phyloP scores from a whole-genome alignment of 2,888 invertebrate species.

The Thecocarcelia acutangulata region DNA sequence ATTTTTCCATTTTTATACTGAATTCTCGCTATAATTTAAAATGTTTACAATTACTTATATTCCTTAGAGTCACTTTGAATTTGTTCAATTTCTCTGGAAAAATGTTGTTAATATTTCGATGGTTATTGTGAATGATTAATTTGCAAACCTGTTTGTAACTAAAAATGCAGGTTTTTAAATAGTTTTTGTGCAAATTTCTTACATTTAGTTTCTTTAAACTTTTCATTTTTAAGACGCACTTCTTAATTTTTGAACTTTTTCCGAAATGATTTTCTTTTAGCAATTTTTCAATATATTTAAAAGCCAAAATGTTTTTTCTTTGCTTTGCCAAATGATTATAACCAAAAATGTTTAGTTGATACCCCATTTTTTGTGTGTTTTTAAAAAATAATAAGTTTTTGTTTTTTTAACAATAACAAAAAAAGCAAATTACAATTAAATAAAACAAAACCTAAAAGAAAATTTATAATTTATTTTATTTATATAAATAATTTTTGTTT shows the following conservation, averaged over 20 bases:
- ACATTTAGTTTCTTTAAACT: no score
- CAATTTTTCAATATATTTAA: slow-evolving; percentile 21
- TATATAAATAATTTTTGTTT: slow-evolving; percentile 55
- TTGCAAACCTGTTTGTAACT: no score
- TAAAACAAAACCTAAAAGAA: slow-evolving; percentile 41
- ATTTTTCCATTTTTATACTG: no score
- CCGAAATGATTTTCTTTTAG: slow-evolving; percentile 1
- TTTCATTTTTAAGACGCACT: not conserved
- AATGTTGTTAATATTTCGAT: no score
- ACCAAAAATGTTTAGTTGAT: slow-evolving; percentile 64
- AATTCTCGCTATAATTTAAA: no score
- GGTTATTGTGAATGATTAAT: no score
- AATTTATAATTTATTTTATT: slow-evolving; percentile 46
- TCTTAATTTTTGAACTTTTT: slow-evolving; percentile 12
- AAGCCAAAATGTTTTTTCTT: slow-evolving; percentile 63
- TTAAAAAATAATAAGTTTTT: slow-evolving; percentile 28
- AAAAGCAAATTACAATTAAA: slow-evolving; percentile 20
- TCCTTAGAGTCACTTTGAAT: no score
- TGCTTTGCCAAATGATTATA: slow-evolving; percentile 65
- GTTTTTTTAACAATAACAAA: not conserved
- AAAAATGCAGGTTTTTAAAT: no score
- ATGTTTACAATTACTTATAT: no score
- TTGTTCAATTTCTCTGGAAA: no score
- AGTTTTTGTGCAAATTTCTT: no score
- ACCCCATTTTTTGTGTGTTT: slow-evolving; percentile 65